These are phyloP conservation scores for Orchesella cincta DNA, from an alignment of 1,140 invertebrate genomes.

Conservation along the genomic window DNA sequence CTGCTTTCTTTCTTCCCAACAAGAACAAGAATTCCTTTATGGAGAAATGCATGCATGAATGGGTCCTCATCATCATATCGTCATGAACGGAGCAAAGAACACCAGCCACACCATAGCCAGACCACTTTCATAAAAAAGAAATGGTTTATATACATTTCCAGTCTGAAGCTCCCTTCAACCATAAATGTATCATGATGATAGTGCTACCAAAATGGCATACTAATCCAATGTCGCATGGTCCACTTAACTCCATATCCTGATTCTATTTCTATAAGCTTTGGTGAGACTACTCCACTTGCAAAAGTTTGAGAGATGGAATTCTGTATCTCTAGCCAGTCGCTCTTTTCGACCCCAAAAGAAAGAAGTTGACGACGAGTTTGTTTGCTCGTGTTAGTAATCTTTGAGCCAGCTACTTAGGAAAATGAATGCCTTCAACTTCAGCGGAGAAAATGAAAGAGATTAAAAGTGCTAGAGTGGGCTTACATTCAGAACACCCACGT, in stretches of 20 bases:
- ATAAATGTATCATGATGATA: neutral
- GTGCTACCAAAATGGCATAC: neutral
- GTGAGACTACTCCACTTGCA: neutral
- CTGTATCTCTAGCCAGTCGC: neutral
- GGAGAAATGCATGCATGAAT: neutral
- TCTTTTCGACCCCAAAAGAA: neutral
- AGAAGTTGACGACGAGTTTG: neutral
- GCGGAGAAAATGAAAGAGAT: too few species aligned
- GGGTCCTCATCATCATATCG: neutral
- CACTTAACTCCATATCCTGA: neutral
- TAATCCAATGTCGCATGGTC: conserved; percentile 4
- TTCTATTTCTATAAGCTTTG: neutral
- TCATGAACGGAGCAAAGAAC: too few species aligned
- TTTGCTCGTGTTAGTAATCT: neutral
- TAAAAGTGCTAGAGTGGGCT: too few species aligned
- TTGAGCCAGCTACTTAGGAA: neutral
- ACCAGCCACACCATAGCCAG: too few species aligned
- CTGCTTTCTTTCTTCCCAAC: neutral
- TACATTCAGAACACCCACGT: too few species aligned
- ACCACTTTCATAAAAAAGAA: too few species aligned
- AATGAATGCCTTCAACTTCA: neutral
- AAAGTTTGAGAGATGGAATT: neutral
- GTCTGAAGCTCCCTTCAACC: too few species aligned
- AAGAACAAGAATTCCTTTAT: too few species aligned
- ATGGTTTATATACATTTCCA: too few species aligned